A percentile compares a stretch with the other conserved stretches of the same genome.
Conservation (phyloP, 2,113 vertebrate species). For the Brachypodius melanocephalos region DNA sequence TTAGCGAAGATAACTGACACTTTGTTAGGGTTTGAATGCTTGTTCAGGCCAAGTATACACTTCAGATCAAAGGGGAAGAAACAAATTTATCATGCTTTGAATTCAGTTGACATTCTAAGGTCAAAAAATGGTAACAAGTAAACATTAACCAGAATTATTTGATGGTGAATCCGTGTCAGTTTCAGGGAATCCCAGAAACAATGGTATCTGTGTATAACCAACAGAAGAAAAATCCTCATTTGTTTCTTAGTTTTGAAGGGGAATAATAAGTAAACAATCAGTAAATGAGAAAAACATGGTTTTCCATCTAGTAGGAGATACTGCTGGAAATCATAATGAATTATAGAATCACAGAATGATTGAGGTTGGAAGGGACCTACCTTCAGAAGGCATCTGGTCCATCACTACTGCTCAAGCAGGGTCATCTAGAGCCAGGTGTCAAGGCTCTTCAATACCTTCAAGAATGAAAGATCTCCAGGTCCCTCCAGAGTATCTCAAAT, state of each 20-base stretch:
- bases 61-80: neutral
- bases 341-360: neutral
- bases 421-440: neutral
- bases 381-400: neutral
- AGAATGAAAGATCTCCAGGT: neutral
- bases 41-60: neutral
- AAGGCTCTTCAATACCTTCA: neutral
- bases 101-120: neutral
- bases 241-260: neutral
- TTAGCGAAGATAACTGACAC: neutral
- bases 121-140: neutral
- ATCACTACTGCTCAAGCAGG: neutral
- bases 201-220: neutral
- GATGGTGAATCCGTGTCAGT: neutral
- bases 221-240: neutral
- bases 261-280: neutral
- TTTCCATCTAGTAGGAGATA: neutral
- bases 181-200: neutral
- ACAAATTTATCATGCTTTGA: neutral
- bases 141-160: neutral
- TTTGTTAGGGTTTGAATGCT: neutral
- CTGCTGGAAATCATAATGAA: neutral
- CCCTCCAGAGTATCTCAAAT: neutral
- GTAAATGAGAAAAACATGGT: neutral
- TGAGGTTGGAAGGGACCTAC: neutral